phyloP scores from a whole-genome alignment of 2,888 invertebrate genomes.

The Calameuta idolon region DNA sequence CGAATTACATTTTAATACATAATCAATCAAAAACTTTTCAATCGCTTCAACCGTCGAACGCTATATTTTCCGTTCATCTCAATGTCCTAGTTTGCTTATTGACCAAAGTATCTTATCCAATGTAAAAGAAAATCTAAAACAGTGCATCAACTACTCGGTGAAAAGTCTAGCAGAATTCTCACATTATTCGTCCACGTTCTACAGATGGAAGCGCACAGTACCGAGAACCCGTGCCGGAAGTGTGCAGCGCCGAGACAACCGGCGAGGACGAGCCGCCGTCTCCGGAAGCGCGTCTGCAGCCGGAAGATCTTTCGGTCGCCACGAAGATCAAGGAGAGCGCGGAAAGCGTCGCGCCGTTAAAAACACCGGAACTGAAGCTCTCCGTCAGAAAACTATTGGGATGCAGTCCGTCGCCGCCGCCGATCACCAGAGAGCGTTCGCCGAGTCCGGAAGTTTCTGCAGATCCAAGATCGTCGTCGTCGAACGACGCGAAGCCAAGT shows the following conservation, averaged over 20 bases:
- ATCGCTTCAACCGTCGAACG: not conserved
- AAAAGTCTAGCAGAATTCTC: not conserved
- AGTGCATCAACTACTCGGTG: not conserved
- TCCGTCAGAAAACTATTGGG: constrained; percentile 60
- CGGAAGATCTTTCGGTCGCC: constrained; percentile 57
- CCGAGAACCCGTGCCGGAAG: constrained; percentile 29
- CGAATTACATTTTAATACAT: not conserved
- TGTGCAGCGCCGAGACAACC: constrained; percentile 25
- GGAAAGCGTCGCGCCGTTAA: constrained; percentile 23
- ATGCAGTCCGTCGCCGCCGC: constrained; percentile 58
- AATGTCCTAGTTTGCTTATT: not conserved
- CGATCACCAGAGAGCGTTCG: constrained; percentile 38
- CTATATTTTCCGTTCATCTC: not conserved
- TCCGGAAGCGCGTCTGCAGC: constrained; percentile 54
- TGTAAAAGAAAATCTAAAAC: not conserved
- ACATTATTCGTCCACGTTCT: constrained; percentile 9
- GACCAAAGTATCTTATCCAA: not conserved
- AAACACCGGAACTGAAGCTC: constrained; percentile 57
- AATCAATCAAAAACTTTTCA: not conserved
- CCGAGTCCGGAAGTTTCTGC: constrained; percentile 34
- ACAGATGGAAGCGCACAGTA: constrained; percentile 35
- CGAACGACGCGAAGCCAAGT: constrained; percentile 1
- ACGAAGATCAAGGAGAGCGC: constrained; percentile 39
- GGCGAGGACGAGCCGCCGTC: constrained; percentile 45
- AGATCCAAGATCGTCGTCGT: constrained; percentile 11